Evolutionary conservation across 2,888 invertebrate species (phyloP).

Genomic region (Chromoteleia sp.): DNA sequence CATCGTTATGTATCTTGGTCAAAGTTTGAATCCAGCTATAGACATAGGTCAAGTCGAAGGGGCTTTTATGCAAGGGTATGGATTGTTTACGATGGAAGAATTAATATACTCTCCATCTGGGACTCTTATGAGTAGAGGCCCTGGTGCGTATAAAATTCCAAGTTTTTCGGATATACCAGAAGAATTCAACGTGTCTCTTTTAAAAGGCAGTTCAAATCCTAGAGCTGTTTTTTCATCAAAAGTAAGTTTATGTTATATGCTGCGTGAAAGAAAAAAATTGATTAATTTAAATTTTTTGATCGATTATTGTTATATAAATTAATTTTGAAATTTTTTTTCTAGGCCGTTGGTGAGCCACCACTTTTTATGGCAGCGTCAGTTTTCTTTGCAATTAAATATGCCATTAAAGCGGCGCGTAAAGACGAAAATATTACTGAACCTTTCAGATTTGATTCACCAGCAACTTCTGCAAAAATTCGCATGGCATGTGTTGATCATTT

Average conservation of each 20-base stretch:
- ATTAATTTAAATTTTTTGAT: not conserved
- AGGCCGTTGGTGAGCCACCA: conserved; percentile 98
- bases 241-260: conserved; percentile 85
- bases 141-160: conserved; percentile 96
- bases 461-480: conserved; percentile 95
- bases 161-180: conserved; percentile 95
- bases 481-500: conserved; percentile 95
- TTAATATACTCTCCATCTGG: conserved; percentile 93
- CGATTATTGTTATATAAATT: not conserved
- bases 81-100: conserved; percentile 95
- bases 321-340: conserved; percentile 74
- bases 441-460: conserved; percentile 92
- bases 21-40: conserved; percentile 96
- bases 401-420: conserved; percentile 91
- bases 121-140: conserved; percentile 92
- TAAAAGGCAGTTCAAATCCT: conserved; percentile 94
- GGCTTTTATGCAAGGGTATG: conserved; percentile 96
- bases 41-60: conserved; percentile 98
- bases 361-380: conserved; percentile 94
- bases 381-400: conserved; percentile 95
- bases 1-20: conserved; percentile 97
- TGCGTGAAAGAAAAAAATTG: too few species aligned
- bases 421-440: conserved; percentile 88
- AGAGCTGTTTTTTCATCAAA: conserved; percentile 97
- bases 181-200: conserved; percentile 94